Conservation (phyloP, 2,888 invertebrate species). For the Trichogramma evanescens region DNA sequence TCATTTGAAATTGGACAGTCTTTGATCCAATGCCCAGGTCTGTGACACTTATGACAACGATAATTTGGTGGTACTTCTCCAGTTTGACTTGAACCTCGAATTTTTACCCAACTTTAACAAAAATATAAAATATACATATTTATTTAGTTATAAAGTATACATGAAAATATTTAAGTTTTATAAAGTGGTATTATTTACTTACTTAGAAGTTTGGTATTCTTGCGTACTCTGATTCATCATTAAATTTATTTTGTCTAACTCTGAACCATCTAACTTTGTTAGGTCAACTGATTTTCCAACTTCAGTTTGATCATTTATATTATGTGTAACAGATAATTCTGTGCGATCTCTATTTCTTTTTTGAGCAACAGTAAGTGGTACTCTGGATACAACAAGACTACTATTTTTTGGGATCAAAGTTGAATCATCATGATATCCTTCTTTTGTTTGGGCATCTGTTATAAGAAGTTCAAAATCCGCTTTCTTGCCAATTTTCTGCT, state of each 20-base stretch:
- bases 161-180: not conserved
- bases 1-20: conserved; percentile 76
- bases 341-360: conserved; percentile 70
- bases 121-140: not conserved
- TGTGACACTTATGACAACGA: conserved; percentile 89
- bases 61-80: conserved; percentile 89
- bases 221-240: conserved; percentile 96
- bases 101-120: conserved; percentile 71
- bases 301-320: conserved; percentile 39
- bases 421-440: conserved; percentile 89
- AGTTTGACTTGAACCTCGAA: conserved; percentile 79
- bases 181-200: conserved; percentile 52
- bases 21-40: conserved; percentile 95
- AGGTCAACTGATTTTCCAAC: conserved; percentile 69
- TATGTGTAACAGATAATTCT: conserved; percentile 36
- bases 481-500: conserved; percentile 88
- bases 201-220: conserved; percentile 97
- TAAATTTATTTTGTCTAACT: conserved; percentile 95
- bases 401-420: conserved; percentile 95
- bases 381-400: conserved; percentile 87
- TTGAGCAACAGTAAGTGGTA: conserved; percentile 74
- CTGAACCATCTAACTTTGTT: conserved; percentile 83
- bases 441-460: conserved; percentile 93
- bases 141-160: not conserved
- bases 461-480: conserved; percentile 94